Conservation (phyloP, 2,797 vertebrate genomes). For the Xiphophorus birchmanni region DNA sequence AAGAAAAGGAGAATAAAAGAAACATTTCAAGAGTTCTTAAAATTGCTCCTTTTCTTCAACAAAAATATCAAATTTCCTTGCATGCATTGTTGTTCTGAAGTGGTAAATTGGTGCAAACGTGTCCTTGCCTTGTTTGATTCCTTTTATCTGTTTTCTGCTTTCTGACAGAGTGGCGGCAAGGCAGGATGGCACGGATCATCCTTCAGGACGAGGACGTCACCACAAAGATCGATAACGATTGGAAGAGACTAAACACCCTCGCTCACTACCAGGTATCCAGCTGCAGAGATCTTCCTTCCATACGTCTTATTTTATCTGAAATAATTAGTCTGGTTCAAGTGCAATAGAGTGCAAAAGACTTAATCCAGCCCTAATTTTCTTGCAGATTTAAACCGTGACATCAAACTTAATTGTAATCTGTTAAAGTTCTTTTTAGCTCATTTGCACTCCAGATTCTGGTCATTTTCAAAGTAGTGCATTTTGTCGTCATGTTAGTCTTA, state of each 20-base stretch:
- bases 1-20: constrained; percentile 13
- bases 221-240: constrained; percentile 99
- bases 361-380: background rate
- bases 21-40: constrained; percentile 23
- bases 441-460: background rate
- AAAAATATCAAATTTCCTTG: background rate
- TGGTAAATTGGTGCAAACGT: background rate
- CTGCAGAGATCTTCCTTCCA: background rate
- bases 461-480: background rate
- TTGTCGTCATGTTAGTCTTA: background rate
- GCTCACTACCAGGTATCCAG: constrained; percentile 92
- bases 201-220: constrained; percentile 98
- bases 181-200: constrained; percentile 96
- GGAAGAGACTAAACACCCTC: constrained; percentile 97
- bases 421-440: background rate
- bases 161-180: constrained; percentile 94
- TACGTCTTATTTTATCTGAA: background rate
- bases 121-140: constrained; percentile 4
- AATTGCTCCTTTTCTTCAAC: constrained; percentile 5
- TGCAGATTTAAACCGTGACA: background rate
- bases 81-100: background rate
- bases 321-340: background rate
- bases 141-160: background rate
- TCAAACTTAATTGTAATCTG: background rate
- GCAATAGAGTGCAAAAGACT: background rate